Conservation (phyloP, 2,113 vertebrate genomes). For the Corydoras maculifer region DNA sequence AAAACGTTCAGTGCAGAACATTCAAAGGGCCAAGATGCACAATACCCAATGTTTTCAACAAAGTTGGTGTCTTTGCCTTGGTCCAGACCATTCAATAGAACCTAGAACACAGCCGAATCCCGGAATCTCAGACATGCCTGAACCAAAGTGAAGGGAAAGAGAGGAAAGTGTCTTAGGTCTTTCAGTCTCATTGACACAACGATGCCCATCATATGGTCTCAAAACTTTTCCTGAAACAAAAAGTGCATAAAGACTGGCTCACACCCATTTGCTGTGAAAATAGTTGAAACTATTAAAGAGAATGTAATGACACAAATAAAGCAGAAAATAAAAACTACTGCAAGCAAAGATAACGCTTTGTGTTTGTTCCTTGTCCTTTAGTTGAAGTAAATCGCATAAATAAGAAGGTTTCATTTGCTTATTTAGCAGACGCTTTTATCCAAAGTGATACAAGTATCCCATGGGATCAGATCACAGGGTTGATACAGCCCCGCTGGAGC, state of each 20-base stretch:
- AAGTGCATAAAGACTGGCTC: background rate
- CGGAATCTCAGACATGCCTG: constrained; percentile 45
- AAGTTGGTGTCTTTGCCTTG: constrained; percentile 23
- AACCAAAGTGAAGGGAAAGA: constrained; percentile 53
- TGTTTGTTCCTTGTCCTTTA: too few species aligned
- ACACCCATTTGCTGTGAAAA: too few species aligned
- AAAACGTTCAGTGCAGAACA: constrained; percentile 27
- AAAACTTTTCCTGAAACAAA: constrained; percentile 46
- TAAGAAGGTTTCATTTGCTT: too few species aligned
- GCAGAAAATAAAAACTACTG: too few species aligned
- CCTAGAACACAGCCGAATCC: constrained; percentile 30
- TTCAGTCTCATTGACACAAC: constrained; percentile 27
- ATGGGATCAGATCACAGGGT: too few species aligned
- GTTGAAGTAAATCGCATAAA: too few species aligned
- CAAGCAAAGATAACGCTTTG: too few species aligned
- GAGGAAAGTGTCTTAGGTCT: constrained; percentile 48
- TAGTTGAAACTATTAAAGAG: too few species aligned
- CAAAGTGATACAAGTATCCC: too few species aligned
- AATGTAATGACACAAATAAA: too few species aligned
- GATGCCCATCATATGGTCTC: constrained; percentile 51
- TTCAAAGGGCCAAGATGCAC: constrained; percentile 28
- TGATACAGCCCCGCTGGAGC: too few species aligned
- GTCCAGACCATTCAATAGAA: background rate
- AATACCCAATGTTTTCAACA: constrained; percentile 26
- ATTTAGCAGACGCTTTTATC: too few species aligned